phyloP scores from a whole-genome alignment of 2,797 vertebrate genomes.

The Melanotaenia trifasciata region DNA sequence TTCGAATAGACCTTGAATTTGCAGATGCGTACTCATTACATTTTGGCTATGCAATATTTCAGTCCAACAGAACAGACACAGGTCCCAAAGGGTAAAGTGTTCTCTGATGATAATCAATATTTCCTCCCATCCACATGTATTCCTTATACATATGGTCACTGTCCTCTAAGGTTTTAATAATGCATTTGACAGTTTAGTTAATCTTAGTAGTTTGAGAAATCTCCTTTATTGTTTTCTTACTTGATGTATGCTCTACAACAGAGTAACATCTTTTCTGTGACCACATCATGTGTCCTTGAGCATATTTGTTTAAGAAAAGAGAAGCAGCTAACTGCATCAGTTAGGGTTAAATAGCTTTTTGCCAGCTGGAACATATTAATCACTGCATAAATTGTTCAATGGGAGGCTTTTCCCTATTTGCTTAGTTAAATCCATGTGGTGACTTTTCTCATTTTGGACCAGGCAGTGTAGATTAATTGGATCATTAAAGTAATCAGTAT shows the following conservation, averaged over 20 bases:
- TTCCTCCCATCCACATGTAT: background rate
- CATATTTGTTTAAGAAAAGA: background rate
- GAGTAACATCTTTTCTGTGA: background rate
- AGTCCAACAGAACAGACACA: too few relatives aligned
- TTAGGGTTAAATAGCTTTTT: background rate
- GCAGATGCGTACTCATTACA: too few relatives aligned
- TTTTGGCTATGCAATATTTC: too few relatives aligned
- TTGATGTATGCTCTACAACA: background rate
- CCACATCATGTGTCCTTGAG: background rate
- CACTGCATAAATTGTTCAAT: background rate
- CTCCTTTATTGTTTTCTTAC: background rate
- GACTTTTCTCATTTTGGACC: background rate
- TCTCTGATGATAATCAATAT: too few relatives aligned
- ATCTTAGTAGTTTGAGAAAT: background rate
- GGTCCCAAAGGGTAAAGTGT: too few relatives aligned
- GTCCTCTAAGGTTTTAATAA: too few relatives aligned
- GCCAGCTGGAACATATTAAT: background rate
- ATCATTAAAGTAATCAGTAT: background rate
- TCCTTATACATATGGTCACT: background rate
- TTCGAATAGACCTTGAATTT: too few relatives aligned
- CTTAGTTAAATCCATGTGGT: background rate
- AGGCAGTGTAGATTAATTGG: conserved; percentile 1
- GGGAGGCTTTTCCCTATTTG: background rate
- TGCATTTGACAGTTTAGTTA: background rate
- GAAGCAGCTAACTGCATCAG: background rate